Evolutionary conservation across 2,888 invertebrate genomes (phyloP), one percentile per base, ranked within the genome.

Genomic region (Drosophila mercatorum): DNA sequence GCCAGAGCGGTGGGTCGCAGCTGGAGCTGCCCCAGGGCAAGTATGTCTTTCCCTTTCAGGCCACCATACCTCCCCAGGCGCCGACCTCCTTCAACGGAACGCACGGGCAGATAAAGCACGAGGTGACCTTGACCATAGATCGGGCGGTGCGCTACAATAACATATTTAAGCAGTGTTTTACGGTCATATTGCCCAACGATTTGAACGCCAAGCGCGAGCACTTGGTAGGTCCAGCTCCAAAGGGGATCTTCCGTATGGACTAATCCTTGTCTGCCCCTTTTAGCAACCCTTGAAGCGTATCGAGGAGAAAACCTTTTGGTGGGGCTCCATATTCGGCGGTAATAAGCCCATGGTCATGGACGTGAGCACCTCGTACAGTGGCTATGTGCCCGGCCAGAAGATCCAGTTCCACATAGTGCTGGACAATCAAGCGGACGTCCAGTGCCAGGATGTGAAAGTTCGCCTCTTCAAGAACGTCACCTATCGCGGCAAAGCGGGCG

Each of bases 121-220:
- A 95, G 14, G 94, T 97, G 10, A 96, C 96, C 90, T 95, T 96
- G 12, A 95, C 95, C 1, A 93, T 98, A 31, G 97, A 97, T 91
- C 94, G 97, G 11, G 97, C 97, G 4, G 97, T 97, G 95, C 96
- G 96, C 81, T 96, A 96, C 92, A 97, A 97, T 92, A 96, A 96
- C 82, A 96, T 95, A 71, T 95, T 95, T n/a, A 96, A 96, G 91
- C 94, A 94, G 90, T 95, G 95, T 5, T 97, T 97, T 87, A 96
- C 96, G 40, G 95, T 98, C 11, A 94, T 97, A 63, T 95, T 96
- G 69, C 95, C 96, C 11, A 94, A 96, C 81, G 97, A 97, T 92
- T 94, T 98, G 71, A 97, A 97, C 93, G 93, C 94, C 65, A 95
- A 95, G 91, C 93, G 94, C 10, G 94, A 94, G 69, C 94, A 95